A percentile compares a stretch with the other conserved stretches of the same genome.
Evolutionary conservation across 2,113 vertebrate genomes (phyloP).

Genomic region (Maccullochella peelii): DNA sequence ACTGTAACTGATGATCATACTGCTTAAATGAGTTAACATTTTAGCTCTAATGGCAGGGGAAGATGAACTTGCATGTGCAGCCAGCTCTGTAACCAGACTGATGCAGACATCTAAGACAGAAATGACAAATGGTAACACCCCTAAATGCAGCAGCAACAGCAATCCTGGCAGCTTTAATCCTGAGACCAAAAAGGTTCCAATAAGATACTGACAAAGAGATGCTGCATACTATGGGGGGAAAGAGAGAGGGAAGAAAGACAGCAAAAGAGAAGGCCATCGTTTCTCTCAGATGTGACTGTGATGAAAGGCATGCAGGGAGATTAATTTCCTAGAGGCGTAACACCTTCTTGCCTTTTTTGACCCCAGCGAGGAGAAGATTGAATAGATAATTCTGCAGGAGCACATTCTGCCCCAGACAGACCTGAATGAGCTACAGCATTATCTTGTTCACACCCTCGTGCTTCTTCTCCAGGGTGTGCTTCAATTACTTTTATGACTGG

Average conservation of each 20-base stretch:
- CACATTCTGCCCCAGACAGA: conserved; percentile 49
- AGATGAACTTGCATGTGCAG: conserved; percentile 64
- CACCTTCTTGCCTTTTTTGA: conserved; percentile 67
- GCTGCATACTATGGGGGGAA: not conserved
- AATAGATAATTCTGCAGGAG: conserved; percentile 72
- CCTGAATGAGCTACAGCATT: conserved; percentile 58
- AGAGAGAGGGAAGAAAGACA: not conserved
- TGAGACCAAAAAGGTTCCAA: conserved; percentile 16
- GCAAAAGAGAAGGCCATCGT: conserved; percentile 46
- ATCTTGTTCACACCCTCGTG: conserved; percentile 42
- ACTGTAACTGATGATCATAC: conserved; percentile 75
- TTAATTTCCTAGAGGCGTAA: conserved; percentile 72
- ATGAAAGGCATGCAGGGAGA: conserved; percentile 67
- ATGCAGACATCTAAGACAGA: conserved; percentile 60
- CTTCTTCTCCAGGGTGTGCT: conserved; percentile 31
- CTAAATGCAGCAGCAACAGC: conserved; percentile 42
- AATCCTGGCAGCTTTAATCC: conserved; percentile 43
- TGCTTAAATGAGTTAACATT: conserved; percentile 76
- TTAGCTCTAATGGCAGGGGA: conserved; percentile 66
- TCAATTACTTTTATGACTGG: conserved; percentile 39
- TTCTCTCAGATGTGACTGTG: conserved; percentile 59
- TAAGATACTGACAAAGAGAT: conserved; percentile 48
- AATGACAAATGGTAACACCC: conserved; percentile 59
- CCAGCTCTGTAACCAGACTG: conserved; percentile 53
- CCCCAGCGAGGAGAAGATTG: conserved; percentile 59